Conservation (phyloP, 2,888 invertebrate species). For the Trileptium ribeirensis region DNA sequence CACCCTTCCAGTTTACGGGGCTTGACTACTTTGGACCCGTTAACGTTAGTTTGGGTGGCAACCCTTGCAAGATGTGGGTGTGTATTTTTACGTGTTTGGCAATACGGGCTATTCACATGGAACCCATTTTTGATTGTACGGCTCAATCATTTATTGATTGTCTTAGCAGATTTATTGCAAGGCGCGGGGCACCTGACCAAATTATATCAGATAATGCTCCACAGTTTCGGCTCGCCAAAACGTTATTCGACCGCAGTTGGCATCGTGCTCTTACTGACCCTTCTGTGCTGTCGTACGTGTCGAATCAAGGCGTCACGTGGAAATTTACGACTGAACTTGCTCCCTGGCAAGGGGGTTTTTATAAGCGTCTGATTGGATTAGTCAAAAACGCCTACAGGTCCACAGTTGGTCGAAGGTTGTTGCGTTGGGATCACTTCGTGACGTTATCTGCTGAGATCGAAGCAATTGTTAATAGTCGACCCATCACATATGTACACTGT, state of each 20-base stretch:
- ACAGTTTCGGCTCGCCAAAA: too few species aligned
- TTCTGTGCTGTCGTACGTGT: constrained; percentile 8
- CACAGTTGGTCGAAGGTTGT: not conserved
- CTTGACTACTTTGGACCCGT: constrained; percentile 16
- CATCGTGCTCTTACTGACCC: not conserved
- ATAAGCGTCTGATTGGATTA: constrained; percentile 51
- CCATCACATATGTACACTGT: not conserved
- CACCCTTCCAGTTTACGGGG: not conserved
- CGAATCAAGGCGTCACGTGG: constrained; percentile 37
- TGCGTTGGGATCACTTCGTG: not conserved
- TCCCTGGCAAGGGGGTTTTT: constrained; percentile 55
- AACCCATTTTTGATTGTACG: constrained; percentile 37
- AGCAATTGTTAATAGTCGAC: not conserved
- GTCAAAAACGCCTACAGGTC: constrained; percentile 42
- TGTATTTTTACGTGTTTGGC: constrained; percentile 23
- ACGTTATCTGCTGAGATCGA: not conserved
- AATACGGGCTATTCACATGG: constrained; percentile 21
- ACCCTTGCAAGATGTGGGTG: constrained; percentile 39
- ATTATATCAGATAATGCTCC: constrained; percentile 52
- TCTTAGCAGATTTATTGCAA: constrained; percentile 47
- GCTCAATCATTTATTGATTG: constrained; percentile 45
- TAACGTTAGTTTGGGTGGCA: not conserved
- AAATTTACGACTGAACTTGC: constrained; percentile 51
- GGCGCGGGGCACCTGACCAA: constrained; percentile 44
- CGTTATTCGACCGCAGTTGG: constrained; percentile 50